phyloP scores from a whole-genome alignment of 2,797 vertebrate species.

The Pempheris klunzingeri region DNA sequence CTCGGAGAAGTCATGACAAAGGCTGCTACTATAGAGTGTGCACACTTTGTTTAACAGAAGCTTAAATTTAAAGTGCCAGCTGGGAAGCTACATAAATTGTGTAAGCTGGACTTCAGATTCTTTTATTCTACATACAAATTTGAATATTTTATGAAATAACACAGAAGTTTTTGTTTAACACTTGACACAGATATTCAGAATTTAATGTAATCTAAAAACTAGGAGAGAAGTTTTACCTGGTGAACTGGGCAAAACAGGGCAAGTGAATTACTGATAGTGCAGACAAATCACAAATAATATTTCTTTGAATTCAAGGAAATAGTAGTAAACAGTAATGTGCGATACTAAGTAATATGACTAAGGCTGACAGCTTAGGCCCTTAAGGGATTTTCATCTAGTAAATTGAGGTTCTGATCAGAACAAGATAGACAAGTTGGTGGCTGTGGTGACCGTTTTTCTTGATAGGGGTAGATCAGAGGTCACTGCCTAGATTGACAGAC shows the following conservation, averaged over 20 bases:
- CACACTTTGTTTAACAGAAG: conserved; percentile 14
- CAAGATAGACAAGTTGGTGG: not conserved
- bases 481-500: conserved; percentile 13
- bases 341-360: not conserved
- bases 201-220: not conserved
- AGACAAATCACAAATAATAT: not conserved
- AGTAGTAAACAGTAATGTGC: not conserved
- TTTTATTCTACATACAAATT: not conserved
- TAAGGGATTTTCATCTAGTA: not conserved
- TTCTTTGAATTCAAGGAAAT: conserved; percentile 6
- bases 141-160: not conserved
- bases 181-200: not conserved
- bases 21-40: not conserved
- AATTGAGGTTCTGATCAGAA: conserved; percentile 21
- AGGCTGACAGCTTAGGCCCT: not conserved
- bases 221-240: not conserved
- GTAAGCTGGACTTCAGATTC: not conserved
- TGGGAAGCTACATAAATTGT: not conserved
- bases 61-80: not conserved
- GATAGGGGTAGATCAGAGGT: conserved; percentile 32
- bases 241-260: not conserved
- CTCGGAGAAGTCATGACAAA: not conserved
- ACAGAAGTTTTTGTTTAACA: not conserved
- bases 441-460: conserved; percentile 4
- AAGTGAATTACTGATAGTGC: not conserved